Evolutionary conservation across 2,888 invertebrate genomes (phyloP).

Genomic region (Nemotelus nigrinus): DNA sequence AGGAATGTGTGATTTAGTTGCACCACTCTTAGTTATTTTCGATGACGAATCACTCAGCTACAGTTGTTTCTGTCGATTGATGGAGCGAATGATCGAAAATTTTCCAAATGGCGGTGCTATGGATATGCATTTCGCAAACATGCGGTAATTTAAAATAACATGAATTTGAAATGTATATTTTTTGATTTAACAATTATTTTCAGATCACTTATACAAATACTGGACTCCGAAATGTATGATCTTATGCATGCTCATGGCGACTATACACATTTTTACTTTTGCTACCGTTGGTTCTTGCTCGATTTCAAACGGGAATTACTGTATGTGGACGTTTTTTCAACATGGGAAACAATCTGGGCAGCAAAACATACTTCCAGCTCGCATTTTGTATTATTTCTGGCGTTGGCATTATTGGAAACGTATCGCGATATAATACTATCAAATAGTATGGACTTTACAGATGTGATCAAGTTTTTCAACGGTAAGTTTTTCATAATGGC

Average conservation of each 20-base stretch:
- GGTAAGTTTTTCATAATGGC: slow-evolving; percentile 68
- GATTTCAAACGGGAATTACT: slow-evolving; percentile 95
- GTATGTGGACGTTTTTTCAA: slow-evolving; percentile 92
- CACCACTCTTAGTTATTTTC: slow-evolving; percentile 90
- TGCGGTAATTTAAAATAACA: slow-evolving; percentile 70
- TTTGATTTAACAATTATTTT: slow-evolving; percentile 41
- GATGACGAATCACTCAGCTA: slow-evolving; percentile 92
- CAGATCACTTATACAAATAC: slow-evolving; percentile 83
- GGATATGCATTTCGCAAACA: slow-evolving; percentile 96
- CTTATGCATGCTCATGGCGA: slow-evolving; percentile 95
- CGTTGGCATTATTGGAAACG: slow-evolving; percentile 88
- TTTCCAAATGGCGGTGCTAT: slow-evolving; percentile 93
- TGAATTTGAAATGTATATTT: not conserved
- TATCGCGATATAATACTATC: slow-evolving; percentile 94
- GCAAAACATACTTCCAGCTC: slow-evolving; percentile 85
- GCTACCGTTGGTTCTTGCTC: slow-evolving; percentile 95
- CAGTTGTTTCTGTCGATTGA: slow-evolving; percentile 89
- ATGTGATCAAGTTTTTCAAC: slow-evolving; percentile 98
- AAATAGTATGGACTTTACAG: slow-evolving; percentile 97
- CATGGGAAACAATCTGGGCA: slow-evolving; percentile 98
- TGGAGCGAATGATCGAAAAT: slow-evolving; percentile 90
- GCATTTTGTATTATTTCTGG: slow-evolving; percentile 93
- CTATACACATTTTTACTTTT: slow-evolving; percentile 97
- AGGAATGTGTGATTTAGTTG: slow-evolving; percentile 96
- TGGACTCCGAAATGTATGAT: slow-evolving; percentile 93